Conservation (phyloP, 2,113 vertebrate genomes). For the Azemiops feae region DNA sequence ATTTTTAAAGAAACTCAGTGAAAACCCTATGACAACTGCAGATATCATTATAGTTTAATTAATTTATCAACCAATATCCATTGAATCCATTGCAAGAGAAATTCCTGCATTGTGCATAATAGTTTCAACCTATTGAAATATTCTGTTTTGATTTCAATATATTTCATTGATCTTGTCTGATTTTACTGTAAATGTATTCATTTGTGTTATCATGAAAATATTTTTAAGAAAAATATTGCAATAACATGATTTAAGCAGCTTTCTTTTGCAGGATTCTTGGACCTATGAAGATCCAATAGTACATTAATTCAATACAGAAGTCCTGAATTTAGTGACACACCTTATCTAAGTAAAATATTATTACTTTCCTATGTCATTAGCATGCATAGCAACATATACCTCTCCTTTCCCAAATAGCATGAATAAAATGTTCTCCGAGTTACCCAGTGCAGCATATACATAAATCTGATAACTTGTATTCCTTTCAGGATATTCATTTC, state of each 20-base stretch:
- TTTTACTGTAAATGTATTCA: neutral
- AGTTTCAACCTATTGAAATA: neutral
- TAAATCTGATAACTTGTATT: constrained; percentile 57
- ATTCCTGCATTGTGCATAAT: constrained; percentile 28
- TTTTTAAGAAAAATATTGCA: constrained; percentile 15
- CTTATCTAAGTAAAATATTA: constrained; percentile 13
- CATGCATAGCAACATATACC: neutral
- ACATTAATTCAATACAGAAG: constrained; percentile 28
- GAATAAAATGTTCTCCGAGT: constrained; percentile 31
- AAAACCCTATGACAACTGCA: constrained; percentile 5
- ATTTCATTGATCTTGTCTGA: neutral
- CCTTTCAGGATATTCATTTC: constrained; percentile 67
- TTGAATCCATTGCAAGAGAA: constrained; percentile 13
- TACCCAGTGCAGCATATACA: constrained; percentile 49
- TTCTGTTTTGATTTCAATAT: constrained; percentile 6
- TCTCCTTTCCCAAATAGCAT: neutral
- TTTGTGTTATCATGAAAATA: constrained; percentile 14
- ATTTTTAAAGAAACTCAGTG: constrained; percentile 1
- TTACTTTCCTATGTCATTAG: constrained; percentile 28
- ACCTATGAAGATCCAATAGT: constrained; percentile 40
- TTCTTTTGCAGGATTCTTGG: constrained; percentile 34
- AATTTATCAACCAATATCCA: neutral
- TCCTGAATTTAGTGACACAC: constrained; percentile 29
- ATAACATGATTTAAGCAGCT: constrained; percentile 26
- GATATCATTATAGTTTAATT: constrained; percentile 13